Base-by-base conservation (phyloP, 2,797 vertebrate species). In the Siniperca scherzeri region DNA sequence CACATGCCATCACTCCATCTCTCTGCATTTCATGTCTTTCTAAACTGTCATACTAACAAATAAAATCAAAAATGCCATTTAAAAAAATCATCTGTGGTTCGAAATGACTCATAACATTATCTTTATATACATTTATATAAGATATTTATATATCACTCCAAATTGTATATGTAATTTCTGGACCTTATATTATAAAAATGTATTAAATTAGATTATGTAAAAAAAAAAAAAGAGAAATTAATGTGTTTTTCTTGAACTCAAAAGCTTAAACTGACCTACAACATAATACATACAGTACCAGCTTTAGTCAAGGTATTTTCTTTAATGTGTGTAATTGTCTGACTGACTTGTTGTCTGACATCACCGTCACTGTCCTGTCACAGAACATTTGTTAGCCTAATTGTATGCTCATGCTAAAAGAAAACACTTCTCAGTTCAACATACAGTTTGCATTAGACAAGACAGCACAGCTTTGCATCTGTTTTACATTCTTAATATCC, bases 311-410 rank as follows among this genome's bases (percentile, higher is more conserved):
- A 2, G 9, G 22, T n/a, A 53, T n/a, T n/a, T 52, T 48, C n/a
- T 7, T 46, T 46, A 4, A 17, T 19, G 46, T 8, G 17, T 8
- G 19, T 52, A 52, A 52, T 9, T 22, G 50, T 52, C 50, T 21
- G 48, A 50, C 48, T 22, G 50, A 25, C 38, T 33, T 30, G 25
- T 30, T 36, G 8, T 38, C 59, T 60, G 21, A 0, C 22, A 40
- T 56, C 50, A 27, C 50, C 7, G 11, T 65, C 40, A 44, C 22
- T 46, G 62, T 17, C 6, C 30, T 36, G 30, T 38, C 5, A 38
- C 57, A 8, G 21, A 38, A 52, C 71, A 64, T 53, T 64, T 74
- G 72, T 40, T 59, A 67, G 21, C 57, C 59, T 57, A 67, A 76
- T 48, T 52, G n/a, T 21, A n/a, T 16, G 1, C 50, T 19, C 38